Base-by-base conservation (phyloP, 2,888 invertebrate genomes). In the Seira sanloemensis region DNA sequence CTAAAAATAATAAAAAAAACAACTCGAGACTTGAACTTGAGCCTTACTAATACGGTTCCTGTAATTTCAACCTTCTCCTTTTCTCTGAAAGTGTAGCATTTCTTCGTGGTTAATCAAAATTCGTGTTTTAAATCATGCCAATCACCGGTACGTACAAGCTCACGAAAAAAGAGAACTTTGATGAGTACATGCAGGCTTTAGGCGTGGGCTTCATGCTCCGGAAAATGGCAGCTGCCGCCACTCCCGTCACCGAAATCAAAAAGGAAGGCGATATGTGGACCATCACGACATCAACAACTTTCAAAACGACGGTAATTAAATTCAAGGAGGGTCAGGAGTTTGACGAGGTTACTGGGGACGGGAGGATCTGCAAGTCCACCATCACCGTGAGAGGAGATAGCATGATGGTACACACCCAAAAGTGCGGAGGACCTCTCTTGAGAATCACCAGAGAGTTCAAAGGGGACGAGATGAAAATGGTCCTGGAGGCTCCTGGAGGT, bases 261-360 rank as follows among this genome's bases (percentile, higher is more conserved):
- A 89, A 91, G 62, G 82, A 90, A 1, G 90, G 91, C 19, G 92
- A 91, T 7, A 86, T 89, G 2, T 91, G 90, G 90, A 89, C 88
- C 37, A 90, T 93, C 46, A 92, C 91, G 81, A 92, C 92, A 1
- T 90, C 90, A 24, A 92, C 92, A 23, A 92, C 92, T 7, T 91
- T 92, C 88, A 92, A 92, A 88, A 92, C 91, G 78, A 90, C 90
- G 4, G 91, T 91, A 72, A 90, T 92, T 23, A 91, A 90, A 77
- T 90, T 90, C 80, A 87, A 90, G 67, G 27, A 92, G 25, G 91
- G 91, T 0, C 91, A 92, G 84, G 91, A 91, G 81, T 92, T 92
- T 87, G 91, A 91, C 21, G 86, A 80, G 37, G 65, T 18, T 1
- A 91, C 92, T 1, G 90, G 91, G 83, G 92, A 92, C 87, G 92